A percentile compares a stretch with the other conserved stretches of the same genome.
Conservation (phyloP, 2,797 vertebrate species). For the Eremophila alpestris region DNA sequence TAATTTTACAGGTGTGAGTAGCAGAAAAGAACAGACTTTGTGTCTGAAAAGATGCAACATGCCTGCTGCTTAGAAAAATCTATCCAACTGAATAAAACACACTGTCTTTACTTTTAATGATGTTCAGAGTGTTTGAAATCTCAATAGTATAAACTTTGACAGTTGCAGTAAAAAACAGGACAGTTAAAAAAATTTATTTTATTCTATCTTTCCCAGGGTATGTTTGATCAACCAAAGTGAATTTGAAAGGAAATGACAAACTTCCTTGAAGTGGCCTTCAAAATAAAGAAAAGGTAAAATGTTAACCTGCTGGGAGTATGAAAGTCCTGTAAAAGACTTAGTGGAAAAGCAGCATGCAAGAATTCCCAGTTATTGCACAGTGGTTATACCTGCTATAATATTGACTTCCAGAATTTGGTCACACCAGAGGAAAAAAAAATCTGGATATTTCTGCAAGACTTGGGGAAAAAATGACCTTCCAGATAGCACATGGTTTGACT, state of each 20-base stretch:
- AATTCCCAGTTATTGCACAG: background rate
- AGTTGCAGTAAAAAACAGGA: background rate
- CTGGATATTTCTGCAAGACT: background rate
- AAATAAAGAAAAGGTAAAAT: background rate
- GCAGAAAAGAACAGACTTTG: background rate
- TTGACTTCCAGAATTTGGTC: background rate
- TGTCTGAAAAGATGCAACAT: background rate
- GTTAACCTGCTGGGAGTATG: background rate
- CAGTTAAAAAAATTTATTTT: background rate
- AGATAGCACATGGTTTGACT: background rate
- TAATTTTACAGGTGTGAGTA: background rate
- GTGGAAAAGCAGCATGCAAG: background rate
- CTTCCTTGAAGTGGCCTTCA: background rate
- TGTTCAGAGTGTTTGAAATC: background rate
- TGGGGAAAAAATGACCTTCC: background rate
- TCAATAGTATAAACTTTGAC: background rate
- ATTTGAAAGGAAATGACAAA: background rate
- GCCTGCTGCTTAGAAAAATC: background rate
- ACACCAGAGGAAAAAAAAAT: background rate
- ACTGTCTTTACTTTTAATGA: background rate
- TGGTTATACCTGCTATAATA: background rate
- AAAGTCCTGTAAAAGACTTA: background rate
- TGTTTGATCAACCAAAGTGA: background rate
- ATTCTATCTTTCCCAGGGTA: background rate
- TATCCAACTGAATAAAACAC: background rate